Evolutionary conservation across 2,888 invertebrate species (phyloP).

Genomic region (Synanthedon tipuliformis): DNA sequence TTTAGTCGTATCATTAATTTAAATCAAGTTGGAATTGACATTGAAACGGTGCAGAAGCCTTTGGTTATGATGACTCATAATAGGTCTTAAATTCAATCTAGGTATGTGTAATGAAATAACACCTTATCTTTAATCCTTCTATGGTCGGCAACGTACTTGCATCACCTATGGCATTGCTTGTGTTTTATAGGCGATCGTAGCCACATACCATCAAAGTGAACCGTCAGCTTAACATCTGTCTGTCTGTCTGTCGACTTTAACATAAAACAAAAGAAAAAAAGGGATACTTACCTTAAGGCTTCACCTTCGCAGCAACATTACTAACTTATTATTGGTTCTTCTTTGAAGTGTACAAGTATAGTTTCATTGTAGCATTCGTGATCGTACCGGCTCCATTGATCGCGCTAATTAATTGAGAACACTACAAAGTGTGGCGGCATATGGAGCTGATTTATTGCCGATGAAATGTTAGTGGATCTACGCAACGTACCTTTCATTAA

Average conservation of each 20-base stretch:
- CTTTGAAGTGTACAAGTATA: not conserved
- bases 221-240: no score
- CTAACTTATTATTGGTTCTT: not conserved
- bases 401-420: slow-evolving; percentile 53
- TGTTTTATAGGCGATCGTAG: no score
- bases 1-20: slow-evolving; percentile 5
- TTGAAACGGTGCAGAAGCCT: slow-evolving; percentile 7
- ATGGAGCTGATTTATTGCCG: slow-evolving; percentile 43
- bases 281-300: no score
- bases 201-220: no score
- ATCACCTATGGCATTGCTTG: no score
- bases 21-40: slow-evolving; percentile 16
- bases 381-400: slow-evolving; percentile 41
- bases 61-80: not conserved
- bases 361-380: slow-evolving; percentile 12
- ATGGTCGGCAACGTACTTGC: no score
- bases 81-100: no score
- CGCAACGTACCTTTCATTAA: slow-evolving; percentile 33
- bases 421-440: slow-evolving; percentile 36
- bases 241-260: no score
- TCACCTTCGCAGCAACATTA: not conserved
- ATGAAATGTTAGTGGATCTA: slow-evolving; percentile 34
- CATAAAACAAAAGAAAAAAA: no score
- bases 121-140: no score
- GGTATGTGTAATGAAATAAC: no score